These are phyloP conservation scores for Temnothorax unifasciatus DNA, from an alignment of 2,888 invertebrate species.

Conservation along the genomic window DNA sequence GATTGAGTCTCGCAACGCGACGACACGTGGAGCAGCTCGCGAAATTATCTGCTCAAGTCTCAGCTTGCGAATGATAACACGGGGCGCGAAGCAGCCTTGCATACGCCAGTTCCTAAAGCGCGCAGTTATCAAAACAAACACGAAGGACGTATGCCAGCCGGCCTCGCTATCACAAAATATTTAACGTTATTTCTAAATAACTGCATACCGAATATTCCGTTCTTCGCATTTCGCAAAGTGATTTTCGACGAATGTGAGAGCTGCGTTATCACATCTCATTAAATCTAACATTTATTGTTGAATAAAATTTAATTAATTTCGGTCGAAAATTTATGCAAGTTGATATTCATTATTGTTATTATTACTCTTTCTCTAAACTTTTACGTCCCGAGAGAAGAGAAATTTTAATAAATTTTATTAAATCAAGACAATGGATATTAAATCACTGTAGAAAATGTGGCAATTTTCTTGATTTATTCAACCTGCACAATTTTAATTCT, in stretches of 20 bases:
- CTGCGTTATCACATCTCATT: background rate
- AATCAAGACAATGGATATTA: background rate
- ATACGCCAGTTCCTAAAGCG: background rate
- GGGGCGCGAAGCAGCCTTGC: background rate
- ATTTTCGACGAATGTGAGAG: background rate
- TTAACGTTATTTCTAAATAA: conserved; percentile 11
- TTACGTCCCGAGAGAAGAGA: background rate
- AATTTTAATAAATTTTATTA: background rate
- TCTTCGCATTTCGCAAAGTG: background rate
- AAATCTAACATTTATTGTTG: conserved; percentile 11
- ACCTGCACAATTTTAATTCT: background rate
- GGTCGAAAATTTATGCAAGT: background rate
- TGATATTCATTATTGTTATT: background rate
- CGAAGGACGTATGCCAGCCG: background rate
- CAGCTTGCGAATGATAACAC: background rate
- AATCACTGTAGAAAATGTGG: background rate
- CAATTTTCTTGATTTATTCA: conserved; percentile 12
- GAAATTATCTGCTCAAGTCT: background rate
- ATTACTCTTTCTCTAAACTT: background rate
- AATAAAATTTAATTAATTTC: conserved; percentile 2
- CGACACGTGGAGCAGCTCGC: background rate
- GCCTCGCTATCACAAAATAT: background rate
- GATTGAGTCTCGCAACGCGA: background rate
- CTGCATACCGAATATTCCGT: background rate
- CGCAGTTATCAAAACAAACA: background rate